phyloP scores from a whole-genome alignment of 1,140 invertebrate genomes.

The Trissolcus basalis region DNA sequence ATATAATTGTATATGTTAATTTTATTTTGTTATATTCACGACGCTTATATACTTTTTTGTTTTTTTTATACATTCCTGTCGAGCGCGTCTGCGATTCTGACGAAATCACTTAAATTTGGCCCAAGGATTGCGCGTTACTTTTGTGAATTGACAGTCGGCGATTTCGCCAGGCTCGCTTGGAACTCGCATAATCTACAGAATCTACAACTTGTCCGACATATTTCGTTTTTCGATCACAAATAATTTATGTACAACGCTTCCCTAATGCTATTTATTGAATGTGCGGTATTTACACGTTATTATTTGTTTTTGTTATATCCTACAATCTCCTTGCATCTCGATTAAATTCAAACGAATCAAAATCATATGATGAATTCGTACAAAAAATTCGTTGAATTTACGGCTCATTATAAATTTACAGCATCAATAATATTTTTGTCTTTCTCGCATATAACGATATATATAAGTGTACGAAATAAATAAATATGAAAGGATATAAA shows the following conservation, averaged over 20 bases:
- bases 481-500: no score
- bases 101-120: conserved; percentile 44
- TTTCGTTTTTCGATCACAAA: conserved; percentile 56
- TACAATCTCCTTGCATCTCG: conserved; percentile 37
- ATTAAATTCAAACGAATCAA: background rate
- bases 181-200: conserved; percentile 58
- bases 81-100: conserved; percentile 48
- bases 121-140: conserved; percentile 24
- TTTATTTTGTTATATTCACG: conserved; percentile 48
- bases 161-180: conserved; percentile 54
- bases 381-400: conserved; percentile 19
- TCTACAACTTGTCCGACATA: conserved; percentile 58
- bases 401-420: conserved; percentile 29
- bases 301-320: conserved; percentile 28
- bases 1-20: conserved; percentile 19
- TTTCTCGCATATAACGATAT: no score
- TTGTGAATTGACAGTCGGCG: conserved; percentile 48
- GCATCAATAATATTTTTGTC: conserved; percentile 9
- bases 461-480: no score
- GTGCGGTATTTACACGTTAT: conserved; percentile 66
- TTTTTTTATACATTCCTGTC: conserved; percentile 43
- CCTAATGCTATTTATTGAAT: conserved; percentile 65
- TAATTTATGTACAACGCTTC: conserved; percentile 68
- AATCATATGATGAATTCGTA: conserved; percentile 1
- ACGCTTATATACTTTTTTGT: conserved; percentile 33